A percentile compares a stretch with the other conserved stretches of the same genome.
phyloP scores from a whole-genome alignment of 2,113 vertebrate species.

The Halcyon malimbica region DNA sequence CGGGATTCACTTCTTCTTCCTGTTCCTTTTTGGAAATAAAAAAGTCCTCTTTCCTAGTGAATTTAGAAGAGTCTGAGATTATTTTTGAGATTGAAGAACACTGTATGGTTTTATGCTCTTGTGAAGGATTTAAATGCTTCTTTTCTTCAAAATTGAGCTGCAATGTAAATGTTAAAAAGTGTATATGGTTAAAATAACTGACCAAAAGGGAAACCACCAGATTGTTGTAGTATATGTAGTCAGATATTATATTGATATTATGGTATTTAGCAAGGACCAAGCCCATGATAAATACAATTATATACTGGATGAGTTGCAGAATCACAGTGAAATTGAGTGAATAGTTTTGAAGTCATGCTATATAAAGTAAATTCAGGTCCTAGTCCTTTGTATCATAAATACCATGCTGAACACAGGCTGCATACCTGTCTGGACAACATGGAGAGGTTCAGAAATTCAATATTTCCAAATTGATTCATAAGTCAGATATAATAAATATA shows the following conservation, averaged over 20 bases:
- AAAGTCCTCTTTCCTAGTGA: slow-evolving; percentile 50
- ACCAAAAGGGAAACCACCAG: not conserved
- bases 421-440: not conserved
- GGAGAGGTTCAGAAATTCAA: not conserved
- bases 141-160: slow-evolving; percentile 62
- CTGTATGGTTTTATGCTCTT: slow-evolving; percentile 34
- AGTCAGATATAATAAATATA: not conserved
- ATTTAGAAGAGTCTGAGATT: slow-evolving; percentile 35
- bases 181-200: not conserved
- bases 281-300: not conserved
- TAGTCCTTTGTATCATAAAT: not conserved
- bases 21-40: slow-evolving; percentile 57
- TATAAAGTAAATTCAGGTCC: not conserved
- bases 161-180: not conserved
- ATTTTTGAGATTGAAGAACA: slow-evolving; percentile 26
- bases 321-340: not conserved
- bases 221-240: not conserved
- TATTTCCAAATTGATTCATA: not conserved
- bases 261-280: not conserved
- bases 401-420: not conserved
- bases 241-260: not conserved
- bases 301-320: not conserved
- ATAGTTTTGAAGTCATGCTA: not conserved
- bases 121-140: slow-evolving; percentile 15
- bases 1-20: slow-evolving; percentile 54